Conservation (phyloP, 2,888 invertebrate genomes). For the Sarcophaga carnaria region DNA sequence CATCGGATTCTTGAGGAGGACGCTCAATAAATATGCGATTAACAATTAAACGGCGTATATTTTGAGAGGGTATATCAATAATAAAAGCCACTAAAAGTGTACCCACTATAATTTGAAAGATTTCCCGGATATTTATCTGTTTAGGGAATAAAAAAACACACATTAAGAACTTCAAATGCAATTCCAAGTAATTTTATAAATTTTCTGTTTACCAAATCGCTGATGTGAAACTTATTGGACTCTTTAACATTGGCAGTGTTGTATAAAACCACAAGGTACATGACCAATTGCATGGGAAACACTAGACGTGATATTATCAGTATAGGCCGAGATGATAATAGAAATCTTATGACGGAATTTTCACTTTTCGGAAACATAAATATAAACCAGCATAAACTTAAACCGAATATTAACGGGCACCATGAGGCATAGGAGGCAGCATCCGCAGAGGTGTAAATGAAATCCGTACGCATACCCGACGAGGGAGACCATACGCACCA, state of each 20-base stretch:
- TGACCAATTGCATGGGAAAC: slow-evolving; percentile 86
- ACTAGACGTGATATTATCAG: slow-evolving; percentile 86
- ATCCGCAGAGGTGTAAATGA: slow-evolving; percentile 84
- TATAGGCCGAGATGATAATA: slow-evolving; percentile 84
- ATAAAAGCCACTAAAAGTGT: slow-evolving; percentile 84
- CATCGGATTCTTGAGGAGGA: slow-evolving; percentile 69
- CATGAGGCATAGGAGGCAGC: slow-evolving; percentile 86
- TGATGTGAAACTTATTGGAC: slow-evolving; percentile 84
- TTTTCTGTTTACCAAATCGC: slow-evolving; percentile 83
- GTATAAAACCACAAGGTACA: slow-evolving; percentile 86
- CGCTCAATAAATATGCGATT: slow-evolving; percentile 80
- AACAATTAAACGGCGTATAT: slow-evolving; percentile 78
- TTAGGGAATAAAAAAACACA: not conserved
- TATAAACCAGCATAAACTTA: slow-evolving; percentile 86
- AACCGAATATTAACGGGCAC: slow-evolving; percentile 85
- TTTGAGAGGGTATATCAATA: slow-evolving; percentile 87
- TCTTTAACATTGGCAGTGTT: slow-evolving; percentile 85
- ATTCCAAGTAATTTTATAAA: not conserved
- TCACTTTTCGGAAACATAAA: slow-evolving; percentile 80
- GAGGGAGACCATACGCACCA: slow-evolving; percentile 85
- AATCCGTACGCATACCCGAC: slow-evolving; percentile 84
- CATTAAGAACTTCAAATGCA: not conserved
- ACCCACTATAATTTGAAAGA: slow-evolving; percentile 82
- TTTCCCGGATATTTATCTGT: slow-evolving; percentile 85
- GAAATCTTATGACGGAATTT: slow-evolving; percentile 70